These are phyloP conservation scores for Montipora cactus DNA, from an alignment of 64 coral and sea anemone genomes.

Conservation along the genomic window DNA sequence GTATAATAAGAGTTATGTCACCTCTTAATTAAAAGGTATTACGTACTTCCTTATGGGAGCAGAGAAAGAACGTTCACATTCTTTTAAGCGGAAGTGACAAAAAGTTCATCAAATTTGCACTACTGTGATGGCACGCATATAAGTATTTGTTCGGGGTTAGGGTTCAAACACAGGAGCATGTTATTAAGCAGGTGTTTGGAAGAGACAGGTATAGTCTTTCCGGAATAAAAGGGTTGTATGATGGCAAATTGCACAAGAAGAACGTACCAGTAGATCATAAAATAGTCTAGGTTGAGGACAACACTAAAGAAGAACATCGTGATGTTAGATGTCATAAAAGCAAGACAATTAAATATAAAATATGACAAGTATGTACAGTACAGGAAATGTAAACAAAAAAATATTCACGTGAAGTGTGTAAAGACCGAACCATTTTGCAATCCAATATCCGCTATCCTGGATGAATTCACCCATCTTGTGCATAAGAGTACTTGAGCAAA, in stretches of 20 bases:
- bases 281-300: not conserved
- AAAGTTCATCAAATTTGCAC: not conserved
- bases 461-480: not conserved
- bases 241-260: too few species aligned
- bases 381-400: not conserved
- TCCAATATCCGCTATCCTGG: not conserved
- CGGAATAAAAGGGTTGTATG: too few species aligned
- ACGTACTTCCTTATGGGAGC: not conserved
- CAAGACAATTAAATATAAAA: not conserved
- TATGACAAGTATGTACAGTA: not conserved
- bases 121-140: not conserved
- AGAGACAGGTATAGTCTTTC: too few species aligned
- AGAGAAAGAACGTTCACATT: too few species aligned
- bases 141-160: not conserved
- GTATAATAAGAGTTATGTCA: not conserved
- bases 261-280: too few species aligned
- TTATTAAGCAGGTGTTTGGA: too few species aligned
- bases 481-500: not conserved
- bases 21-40: not conserved
- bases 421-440: not conserved
- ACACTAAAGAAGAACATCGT: not conserved
- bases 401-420: not conserved
- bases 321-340: too few species aligned
- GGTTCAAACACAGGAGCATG: too few species aligned
- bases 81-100: not conserved